Evolutionary conservation across 2,797 vertebrate species (phyloP).

Genomic region (Lagodon rhomboides): DNA sequence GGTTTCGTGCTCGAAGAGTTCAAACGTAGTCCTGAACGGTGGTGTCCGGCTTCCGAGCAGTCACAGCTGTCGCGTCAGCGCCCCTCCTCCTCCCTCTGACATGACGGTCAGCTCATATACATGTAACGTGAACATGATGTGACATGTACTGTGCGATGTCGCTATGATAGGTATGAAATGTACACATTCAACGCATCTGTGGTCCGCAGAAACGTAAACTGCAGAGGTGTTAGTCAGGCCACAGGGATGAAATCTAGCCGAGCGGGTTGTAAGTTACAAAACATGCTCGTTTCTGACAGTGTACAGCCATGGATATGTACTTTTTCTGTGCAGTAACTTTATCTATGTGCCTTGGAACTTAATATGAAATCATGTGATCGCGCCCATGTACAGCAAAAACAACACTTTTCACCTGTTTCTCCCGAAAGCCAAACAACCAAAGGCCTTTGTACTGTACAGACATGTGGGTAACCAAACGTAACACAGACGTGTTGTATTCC

Average conservation of each 20-base stretch:
- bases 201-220: too few species aligned
- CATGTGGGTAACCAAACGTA: conserved; percentile 26
- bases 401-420: conserved; percentile 17
- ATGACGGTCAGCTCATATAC: too few species aligned
- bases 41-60: too few species aligned
- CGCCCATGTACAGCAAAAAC: conserved; percentile 43
- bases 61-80: too few species aligned
- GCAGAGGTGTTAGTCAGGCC: too few species aligned
- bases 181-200: too few species aligned
- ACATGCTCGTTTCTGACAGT: conserved; percentile 39
- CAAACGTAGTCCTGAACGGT: too few species aligned
- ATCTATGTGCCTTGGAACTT: conserved; percentile 72
- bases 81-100: too few species aligned
- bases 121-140: too few species aligned
- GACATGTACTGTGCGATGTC: too few species aligned
- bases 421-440: conserved; percentile 60
- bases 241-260: background rate
- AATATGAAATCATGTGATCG: conserved; percentile 38
- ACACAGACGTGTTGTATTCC: conserved; percentile 38
- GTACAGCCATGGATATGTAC: conserved; percentile 44
- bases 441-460: conserved; percentile 65
- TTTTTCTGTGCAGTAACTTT: conserved; percentile 57
- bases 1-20: too few species aligned
- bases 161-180: too few species aligned
- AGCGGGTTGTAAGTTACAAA: conserved; percentile 12